These are phyloP conservation scores for Ptychadena robeensis DNA, from an alignment of 2,797 vertebrate genomes.

Conservation along the genomic window DNA sequence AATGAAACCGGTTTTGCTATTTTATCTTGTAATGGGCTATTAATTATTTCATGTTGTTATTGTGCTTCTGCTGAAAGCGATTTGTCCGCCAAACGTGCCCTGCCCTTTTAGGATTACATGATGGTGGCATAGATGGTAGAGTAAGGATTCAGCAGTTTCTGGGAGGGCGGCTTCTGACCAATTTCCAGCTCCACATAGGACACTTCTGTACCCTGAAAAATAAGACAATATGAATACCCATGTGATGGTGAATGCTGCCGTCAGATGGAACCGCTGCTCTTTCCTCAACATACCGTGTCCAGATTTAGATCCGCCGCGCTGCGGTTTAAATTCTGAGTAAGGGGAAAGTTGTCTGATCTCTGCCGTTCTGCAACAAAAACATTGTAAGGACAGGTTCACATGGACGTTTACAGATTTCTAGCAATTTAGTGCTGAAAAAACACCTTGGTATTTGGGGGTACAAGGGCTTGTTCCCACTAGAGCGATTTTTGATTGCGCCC, in stretches of 20 bases:
- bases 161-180: not conserved
- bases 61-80: too few species aligned
- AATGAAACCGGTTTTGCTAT: too few species aligned
- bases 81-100: too few species aligned
- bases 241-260: not conserved
- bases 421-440: too few species aligned
- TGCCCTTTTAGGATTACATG: constrained; percentile 39
- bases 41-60: too few species aligned
- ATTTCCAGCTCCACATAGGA: constrained; percentile 52
- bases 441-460: too few species aligned
- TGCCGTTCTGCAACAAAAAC: not conserved
- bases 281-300: not conserved
- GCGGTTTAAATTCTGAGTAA: not conserved
- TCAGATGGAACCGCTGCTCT: not conserved
- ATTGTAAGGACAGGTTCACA: too few species aligned
- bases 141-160: too few species aligned
- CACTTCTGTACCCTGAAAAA: constrained; percentile 18
- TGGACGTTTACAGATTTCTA: too few species aligned
- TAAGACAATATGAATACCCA: not conserved
- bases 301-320: not conserved
- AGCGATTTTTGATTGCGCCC: too few species aligned
- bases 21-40: too few species aligned
- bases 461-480: too few species aligned
- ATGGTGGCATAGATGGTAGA: constrained; percentile 48
- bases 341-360: not conserved